Base-by-base conservation (phyloP, 1,140 invertebrate species). In the Camponotus vicinus region DNA sequence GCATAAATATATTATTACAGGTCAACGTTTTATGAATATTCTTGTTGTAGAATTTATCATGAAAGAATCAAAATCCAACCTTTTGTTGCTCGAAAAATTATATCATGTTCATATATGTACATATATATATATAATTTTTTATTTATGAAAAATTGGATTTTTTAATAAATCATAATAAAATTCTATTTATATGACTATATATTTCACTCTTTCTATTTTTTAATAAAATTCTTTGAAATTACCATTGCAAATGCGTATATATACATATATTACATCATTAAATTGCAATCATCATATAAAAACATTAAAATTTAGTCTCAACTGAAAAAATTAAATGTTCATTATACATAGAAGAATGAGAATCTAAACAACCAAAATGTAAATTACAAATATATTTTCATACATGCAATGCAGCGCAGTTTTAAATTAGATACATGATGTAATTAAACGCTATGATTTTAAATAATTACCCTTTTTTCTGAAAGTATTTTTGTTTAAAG, bases 1-100 rank as follows among this genome's bases (percentile, higher is more conserved):
- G 42, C 42, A 78, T 78, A 78, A 78, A 78, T 66, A 78, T 78
- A 66, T 49, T 18, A 64, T 78, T 49, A 27, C n/a, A 49, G n/a
- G 34, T 6, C 18, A 27, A 4, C 21, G 15, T 64, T 45, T 77
- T 27, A 32, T 8, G 27, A 8, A 27, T 66, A 49, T 7, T 45
- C 18, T n/a, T 64, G 15, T 49, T 78, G 7, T 66, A 66, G n/a
- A 78, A 78, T 78, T 34, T 78, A 11, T 52, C 59, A 18, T n/a
- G 15, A 34, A 64, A 78, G 32, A 18, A 2, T 15, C 5, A 34
- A 66, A 64, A 66, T 5, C 9, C 18, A 66, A 63, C 45, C 40
- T 64, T 15, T 61, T 5, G 7, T 59, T 27, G 7, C 57, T 61
- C 15, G 15, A 15, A 13, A n/a, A 76, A 59, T 55, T 73, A 70